These are phyloP conservation scores for Machimus rusticus DNA, from an alignment of 2,888 invertebrate genomes.

Conservation along the genomic window DNA sequence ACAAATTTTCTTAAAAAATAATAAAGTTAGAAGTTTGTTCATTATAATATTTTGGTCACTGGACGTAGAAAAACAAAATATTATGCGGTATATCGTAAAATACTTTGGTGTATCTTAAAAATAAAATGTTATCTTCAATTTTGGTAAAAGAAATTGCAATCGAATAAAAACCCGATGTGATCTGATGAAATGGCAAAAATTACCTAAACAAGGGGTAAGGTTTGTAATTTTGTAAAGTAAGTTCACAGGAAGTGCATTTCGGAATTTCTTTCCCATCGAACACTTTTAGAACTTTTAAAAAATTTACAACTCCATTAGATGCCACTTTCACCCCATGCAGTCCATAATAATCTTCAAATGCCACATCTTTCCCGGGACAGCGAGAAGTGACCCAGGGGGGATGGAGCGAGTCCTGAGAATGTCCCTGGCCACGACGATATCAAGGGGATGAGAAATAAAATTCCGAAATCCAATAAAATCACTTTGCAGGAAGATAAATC, in stretches of 20 bases:
- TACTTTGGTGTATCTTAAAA: too few species aligned
- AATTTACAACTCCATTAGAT: slow-evolving; percentile 48
- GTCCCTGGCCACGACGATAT: not conserved
- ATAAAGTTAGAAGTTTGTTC: too few species aligned
- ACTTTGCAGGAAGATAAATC: slow-evolving; percentile 50
- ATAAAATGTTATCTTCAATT: not conserved
- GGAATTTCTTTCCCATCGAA: slow-evolving; percentile 30
- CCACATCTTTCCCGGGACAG: not conserved
- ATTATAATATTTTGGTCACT: too few species aligned
- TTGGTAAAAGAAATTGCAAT: not conserved
- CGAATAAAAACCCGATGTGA: not conserved
- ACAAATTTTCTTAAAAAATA: too few species aligned
- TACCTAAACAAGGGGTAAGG: not conserved
- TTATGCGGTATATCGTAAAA: not conserved
- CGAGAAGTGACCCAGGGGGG: not conserved
- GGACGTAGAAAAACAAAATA: too few species aligned
- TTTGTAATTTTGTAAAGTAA: too few species aligned
- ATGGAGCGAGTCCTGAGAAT: not conserved
- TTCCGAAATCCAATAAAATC: slow-evolving; percentile 51
- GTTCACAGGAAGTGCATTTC: not conserved
- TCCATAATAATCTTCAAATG: slow-evolving; percentile 15
- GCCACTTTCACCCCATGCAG: slow-evolving; percentile 43
- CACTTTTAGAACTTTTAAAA: slow-evolving; percentile 44
- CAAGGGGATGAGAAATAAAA: slow-evolving; percentile 41
- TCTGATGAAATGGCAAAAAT: not conserved